phyloP scores from a whole-genome alignment of 2,113 vertebrate genomes.

The Maccullochella peelii region DNA sequence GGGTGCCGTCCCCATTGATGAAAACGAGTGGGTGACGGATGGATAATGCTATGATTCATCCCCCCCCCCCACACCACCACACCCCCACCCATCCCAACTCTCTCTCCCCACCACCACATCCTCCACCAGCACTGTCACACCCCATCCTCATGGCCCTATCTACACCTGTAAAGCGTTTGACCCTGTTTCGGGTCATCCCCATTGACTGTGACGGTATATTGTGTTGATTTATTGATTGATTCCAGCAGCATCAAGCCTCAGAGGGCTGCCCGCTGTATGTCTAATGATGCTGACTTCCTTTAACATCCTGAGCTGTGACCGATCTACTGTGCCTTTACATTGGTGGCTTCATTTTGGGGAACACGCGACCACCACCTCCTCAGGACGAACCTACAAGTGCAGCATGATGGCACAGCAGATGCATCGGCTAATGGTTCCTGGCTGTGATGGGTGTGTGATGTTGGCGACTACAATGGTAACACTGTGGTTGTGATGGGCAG shows the following conservation, averaged over 20 bases:
- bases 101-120: background rate
- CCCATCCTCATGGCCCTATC: conserved; percentile 63
- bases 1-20: conserved; percentile 69
- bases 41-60: conserved; percentile 77
- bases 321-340: background rate
- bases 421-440: conserved; percentile 3
- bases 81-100: background rate
- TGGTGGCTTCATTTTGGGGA: background rate
- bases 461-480: conserved; percentile 9
- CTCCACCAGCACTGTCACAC: conserved; percentile 63
- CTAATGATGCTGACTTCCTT: background rate
- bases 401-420: conserved; percentile 5
- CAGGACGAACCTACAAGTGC: conserved; percentile 3
- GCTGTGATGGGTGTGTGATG: conserved; percentile 30
- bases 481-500: conserved; percentile 22
- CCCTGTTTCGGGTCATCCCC: conserved; percentile 69
- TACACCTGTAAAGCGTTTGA: conserved; percentile 78
- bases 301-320: background rate
- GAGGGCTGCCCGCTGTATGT: background rate
- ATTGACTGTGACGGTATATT: conserved; percentile 15
- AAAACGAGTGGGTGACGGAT: conserved; percentile 61
- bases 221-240: conserved; percentile 34
- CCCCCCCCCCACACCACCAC: background rate
- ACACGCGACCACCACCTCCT: background rate
- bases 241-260: background rate